These are phyloP conservation scores for Ennomos fuscantarius DNA, from an alignment of 2,888 invertebrate genomes.

Conservation along the genomic window DNA sequence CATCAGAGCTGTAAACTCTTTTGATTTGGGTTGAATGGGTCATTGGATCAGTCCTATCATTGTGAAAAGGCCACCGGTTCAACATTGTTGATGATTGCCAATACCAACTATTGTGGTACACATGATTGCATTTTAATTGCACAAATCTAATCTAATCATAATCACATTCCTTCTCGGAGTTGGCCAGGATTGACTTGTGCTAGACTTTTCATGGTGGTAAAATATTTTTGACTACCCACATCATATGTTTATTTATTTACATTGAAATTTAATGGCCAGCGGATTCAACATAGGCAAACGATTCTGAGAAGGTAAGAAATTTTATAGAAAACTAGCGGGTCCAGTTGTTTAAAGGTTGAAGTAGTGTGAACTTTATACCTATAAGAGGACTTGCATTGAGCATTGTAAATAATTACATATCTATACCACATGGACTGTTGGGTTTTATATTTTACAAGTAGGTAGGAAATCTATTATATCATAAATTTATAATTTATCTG, in stretches of 20 bases:
- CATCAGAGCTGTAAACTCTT: conserved; percentile 57
- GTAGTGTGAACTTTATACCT: no score
- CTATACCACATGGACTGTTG: no score
- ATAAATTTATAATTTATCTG: no score
- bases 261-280: background rate
- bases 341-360: no score
- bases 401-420: no score
- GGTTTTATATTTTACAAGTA: no score
- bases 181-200: conserved; percentile 9
- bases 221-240: conserved; percentile 25
- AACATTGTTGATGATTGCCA: conserved; percentile 52
- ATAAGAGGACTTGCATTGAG: no score
- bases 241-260: background rate
- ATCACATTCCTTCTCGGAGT: conserved; percentile 24
- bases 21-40: conserved; percentile 57
- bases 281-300: background rate
- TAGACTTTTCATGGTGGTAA: background rate
- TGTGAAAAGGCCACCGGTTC: conserved; percentile 19
- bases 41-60: conserved; percentile 41
- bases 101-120: conserved; percentile 51
- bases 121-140: conserved; percentile 60
- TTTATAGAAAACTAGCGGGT: no score
- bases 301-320: no score
- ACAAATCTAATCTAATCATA: conserved; percentile 39
- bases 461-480: no score